Evolutionary conservation across 2,797 vertebrate genomes (phyloP), one percentile per base, ranked within the genome.

Genomic region (Myotis myotis): DNA sequence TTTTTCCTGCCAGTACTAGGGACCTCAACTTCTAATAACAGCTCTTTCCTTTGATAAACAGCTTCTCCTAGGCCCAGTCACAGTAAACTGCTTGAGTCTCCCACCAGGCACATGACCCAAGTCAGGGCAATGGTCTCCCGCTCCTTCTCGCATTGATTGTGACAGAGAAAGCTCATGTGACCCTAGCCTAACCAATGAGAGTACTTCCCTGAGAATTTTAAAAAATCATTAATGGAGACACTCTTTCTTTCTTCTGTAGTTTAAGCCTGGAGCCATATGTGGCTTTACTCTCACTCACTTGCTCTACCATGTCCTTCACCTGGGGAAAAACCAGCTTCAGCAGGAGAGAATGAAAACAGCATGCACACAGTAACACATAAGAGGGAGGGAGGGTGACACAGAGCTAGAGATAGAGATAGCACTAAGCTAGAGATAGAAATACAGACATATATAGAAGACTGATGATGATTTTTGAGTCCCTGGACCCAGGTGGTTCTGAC

Each of bases 1-100:
- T 70, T 95, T 95, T 94, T 94, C 81, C 74, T 87, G 81, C 78
- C 80, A 90, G 62, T 36, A 85, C 72, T 47, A 41, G 36, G 62
- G 49, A 82, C 66, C 38, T 62, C 36, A 49, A 70, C 36, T 93
- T 90, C 87, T 57, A 70, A 76, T 92, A 91, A 91, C 57, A 82
- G 86, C 92, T 78, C 82, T 84, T 72, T 87, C 33, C 72, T 82
- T 95, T 72, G 20, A 36, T 49, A n/a, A 79, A 68, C 41, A 62
- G 41, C 62, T 60, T 36, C 74, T 78, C 36, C 79, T 44, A 44
- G 17, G 19, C 20, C 11, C 41, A 36, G n/a, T 70, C 89, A 51
- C 30, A 82, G 49, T 51, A 78, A 87, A 76, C 60, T 49, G 23
- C 62, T n/a, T 23, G 68, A 71, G 44, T 16, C 36, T 78, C 70